Conservation (phyloP, 2,888 invertebrate species). For the Aporophyla lueneburgensis region DNA sequence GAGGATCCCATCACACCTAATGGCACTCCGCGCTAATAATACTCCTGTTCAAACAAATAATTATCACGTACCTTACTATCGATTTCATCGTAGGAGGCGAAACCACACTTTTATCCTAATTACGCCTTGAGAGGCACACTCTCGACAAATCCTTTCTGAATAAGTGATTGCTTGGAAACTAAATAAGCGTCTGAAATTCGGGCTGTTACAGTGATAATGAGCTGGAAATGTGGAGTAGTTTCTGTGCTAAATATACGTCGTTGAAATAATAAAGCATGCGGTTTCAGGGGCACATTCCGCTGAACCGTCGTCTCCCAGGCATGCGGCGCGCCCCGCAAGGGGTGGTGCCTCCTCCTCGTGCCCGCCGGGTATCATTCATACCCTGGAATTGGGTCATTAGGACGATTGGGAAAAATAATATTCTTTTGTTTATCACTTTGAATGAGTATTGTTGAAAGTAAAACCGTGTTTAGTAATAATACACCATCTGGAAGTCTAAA, state of each 20-base stretch:
- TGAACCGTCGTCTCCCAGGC: constrained; percentile 52
- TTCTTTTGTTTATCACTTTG: constrained; percentile 58
- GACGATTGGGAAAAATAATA: constrained; percentile 64
- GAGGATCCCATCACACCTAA: constrained; percentile 26
- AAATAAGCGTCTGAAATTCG: constrained; percentile 40
- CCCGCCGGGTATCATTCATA: constrained; percentile 75
- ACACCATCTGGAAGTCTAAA: neutral
- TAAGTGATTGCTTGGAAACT: constrained; percentile 39
- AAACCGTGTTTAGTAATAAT: neutral
- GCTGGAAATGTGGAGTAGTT: neutral
- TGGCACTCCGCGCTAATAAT: constrained; percentile 42
- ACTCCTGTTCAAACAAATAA: constrained; percentile 29
- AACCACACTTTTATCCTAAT: constrained; percentile 30
- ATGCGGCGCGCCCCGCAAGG: constrained; percentile 37
- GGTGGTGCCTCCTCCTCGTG: constrained; percentile 56
- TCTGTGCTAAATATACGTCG: constrained; percentile 32
- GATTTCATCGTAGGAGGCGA: constrained; percentile 36
- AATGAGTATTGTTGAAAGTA: constrained; percentile 46
- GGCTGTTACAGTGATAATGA: constrained; percentile 16
- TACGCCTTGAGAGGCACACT: constrained; percentile 26
- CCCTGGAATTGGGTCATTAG: constrained; percentile 73
- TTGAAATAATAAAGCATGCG: constrained; percentile 49
- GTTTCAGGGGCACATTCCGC: constrained; percentile 64
- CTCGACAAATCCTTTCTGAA: constrained; percentile 40
- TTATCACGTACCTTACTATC: constrained; percentile 22